These are phyloP conservation scores for Formica exsecta DNA, from an alignment of 1,140 invertebrate genomes.

Conservation along the genomic window DNA sequence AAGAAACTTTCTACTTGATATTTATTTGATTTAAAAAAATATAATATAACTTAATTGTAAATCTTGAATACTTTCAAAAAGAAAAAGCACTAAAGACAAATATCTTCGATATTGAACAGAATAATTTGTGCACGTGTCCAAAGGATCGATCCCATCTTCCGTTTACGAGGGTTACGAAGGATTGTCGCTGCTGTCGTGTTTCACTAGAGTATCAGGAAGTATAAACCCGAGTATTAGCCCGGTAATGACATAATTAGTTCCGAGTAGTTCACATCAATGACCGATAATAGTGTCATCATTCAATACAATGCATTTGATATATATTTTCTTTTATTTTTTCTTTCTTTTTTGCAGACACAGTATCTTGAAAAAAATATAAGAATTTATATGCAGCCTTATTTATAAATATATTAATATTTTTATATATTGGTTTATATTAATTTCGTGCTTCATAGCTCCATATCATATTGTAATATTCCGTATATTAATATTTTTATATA, in stretches of 20 bases:
- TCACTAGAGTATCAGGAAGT: background rate
- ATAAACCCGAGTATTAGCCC: background rate
- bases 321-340: background rate
- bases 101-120: background rate
- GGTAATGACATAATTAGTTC: constrained; percentile 60
- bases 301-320: background rate
- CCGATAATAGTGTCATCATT: constrained; percentile 45
- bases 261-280: constrained; percentile 16
- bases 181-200: background rate
- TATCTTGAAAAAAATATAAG: background rate
- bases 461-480: too few relatives aligned
- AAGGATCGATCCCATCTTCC: background rate
- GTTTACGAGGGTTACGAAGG: constrained; percentile 9
- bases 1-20: background rate
- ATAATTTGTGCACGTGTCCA: constrained; percentile 11
- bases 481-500: too few relatives aligned
- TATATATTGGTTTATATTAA: too few relatives aligned
- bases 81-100: background rate
- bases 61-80: background rate
- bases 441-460: too few relatives aligned
- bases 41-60: background rate
- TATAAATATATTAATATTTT: background rate
- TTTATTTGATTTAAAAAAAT: constrained; percentile 7
- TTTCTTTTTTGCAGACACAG: background rate
- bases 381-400: background rate